These are phyloP conservation scores for Trichosurus vulpecula DNA, from an alignment of 2,797 vertebrate species.

Conservation along the genomic window DNA sequence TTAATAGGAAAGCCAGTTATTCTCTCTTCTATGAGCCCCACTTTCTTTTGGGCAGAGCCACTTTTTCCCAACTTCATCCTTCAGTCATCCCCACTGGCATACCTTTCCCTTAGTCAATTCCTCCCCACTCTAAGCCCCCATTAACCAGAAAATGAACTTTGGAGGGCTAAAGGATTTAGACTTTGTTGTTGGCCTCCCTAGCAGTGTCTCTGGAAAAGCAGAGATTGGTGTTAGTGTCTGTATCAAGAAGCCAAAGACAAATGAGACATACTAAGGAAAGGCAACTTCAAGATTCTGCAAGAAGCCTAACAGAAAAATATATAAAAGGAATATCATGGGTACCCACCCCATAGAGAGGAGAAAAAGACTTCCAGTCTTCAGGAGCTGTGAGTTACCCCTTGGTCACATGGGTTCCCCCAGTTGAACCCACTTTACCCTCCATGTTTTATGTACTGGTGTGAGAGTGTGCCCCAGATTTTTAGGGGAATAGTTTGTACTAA, in stretches of 20 bases:
- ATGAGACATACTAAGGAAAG: neutral
- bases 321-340: neutral
- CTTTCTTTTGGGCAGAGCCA: neutral
- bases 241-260: neutral
- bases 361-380: neutral
- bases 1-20: neutral
- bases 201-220: neutral
- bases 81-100: neutral
- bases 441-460: neutral
- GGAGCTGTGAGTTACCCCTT: neutral
- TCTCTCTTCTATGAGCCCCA: neutral
- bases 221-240: neutral
- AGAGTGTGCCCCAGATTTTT: neutral
- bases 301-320: neutral
- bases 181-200: too few relatives aligned
- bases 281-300: neutral
- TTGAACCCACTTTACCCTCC: neutral
- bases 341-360: neutral
- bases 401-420: neutral
- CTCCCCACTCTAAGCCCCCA: neutral
- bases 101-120: neutral
- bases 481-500: neutral
- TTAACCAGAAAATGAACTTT: neutral
- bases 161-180: too few relatives aligned
- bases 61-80: neutral